Conservation (phyloP, 2,888 invertebrate genomes). For the Lamellibrachia satsuma region DNA sequence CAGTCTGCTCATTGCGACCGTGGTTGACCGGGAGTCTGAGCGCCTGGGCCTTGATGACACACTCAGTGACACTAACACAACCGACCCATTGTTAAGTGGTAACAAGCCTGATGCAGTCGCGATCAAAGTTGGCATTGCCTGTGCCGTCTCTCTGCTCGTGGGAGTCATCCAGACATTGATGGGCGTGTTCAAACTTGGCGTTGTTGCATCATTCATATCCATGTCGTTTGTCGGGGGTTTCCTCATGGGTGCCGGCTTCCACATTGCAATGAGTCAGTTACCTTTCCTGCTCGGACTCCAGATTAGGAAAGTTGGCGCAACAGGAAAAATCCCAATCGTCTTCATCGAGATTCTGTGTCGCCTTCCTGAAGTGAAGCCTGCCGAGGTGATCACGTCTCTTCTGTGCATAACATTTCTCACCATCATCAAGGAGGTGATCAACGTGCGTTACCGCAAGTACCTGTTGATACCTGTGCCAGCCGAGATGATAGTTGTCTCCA, state of each 20-base stretch:
- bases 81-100: not conserved
- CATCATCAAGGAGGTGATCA: constrained; percentile 65
- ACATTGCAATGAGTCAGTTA: constrained; percentile 41
- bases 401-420: constrained; percentile 74
- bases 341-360: not conserved
- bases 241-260: constrained; percentile 47
- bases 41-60: not conserved
- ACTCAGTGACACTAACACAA: not conserved
- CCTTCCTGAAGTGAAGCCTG: constrained; percentile 69
- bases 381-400: constrained; percentile 74
- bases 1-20: constrained; percentile 52
- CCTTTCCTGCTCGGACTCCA: constrained; percentile 1
- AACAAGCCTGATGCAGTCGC: not conserved
- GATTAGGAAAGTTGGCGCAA: not conserved
- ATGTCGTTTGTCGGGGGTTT: constrained; percentile 70
- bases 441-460: constrained; percentile 49
- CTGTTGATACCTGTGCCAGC: constrained; percentile 76
- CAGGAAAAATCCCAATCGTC: not conserved
- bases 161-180: constrained; percentile 74
- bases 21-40: constrained; percentile 49
- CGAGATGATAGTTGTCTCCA: constrained; percentile 60
- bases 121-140: constrained; percentile 37
- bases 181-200: constrained; percentile 80
- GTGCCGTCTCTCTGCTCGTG: constrained; percentile 38
- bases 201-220: constrained; percentile 79